Evolutionary conservation across 2,797 vertebrate species (phyloP).

Genomic region (Odontamblyopus rebecca): DNA sequence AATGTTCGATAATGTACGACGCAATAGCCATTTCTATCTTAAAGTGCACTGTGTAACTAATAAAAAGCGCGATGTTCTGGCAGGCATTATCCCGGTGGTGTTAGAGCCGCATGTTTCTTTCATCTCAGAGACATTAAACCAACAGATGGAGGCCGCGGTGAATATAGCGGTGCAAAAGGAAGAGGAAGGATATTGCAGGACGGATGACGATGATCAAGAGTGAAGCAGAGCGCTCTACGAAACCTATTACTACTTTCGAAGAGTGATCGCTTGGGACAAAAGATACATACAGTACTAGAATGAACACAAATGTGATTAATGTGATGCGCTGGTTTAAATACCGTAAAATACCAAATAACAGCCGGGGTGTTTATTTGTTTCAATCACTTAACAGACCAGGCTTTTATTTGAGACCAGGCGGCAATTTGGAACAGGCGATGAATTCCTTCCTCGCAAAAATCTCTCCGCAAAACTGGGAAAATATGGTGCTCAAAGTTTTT

Average conservation of each 20-base stretch:
- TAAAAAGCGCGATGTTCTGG: conserved; percentile 11
- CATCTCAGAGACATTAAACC: too few species aligned
- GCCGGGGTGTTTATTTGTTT: too few species aligned
- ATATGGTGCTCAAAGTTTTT: too few species aligned
- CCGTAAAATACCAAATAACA: too few species aligned
- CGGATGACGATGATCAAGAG: neutral
- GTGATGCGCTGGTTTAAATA: neutral
- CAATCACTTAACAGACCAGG: too few species aligned
- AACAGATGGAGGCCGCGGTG: neutral
- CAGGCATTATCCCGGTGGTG: conserved; percentile 25
- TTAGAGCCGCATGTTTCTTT: conserved; percentile 10
- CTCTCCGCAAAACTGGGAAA: too few species aligned
- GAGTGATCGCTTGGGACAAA: neutral
- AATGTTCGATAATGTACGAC: too few species aligned
- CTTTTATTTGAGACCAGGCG: too few species aligned
- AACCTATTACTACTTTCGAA: neutral
- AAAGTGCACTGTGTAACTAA: too few species aligned
- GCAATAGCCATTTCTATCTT: too few species aligned
- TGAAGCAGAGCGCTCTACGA: neutral
- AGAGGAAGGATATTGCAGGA: conserved; percentile 4
- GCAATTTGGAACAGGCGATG: too few species aligned
- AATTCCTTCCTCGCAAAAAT: too few species aligned
- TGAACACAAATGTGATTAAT: neutral
- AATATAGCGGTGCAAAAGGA: conserved; percentile 19
- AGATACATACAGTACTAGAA: neutral